phyloP scores from a whole-genome alignment of 2,888 invertebrate species.

The Leucophora obtusa region DNA sequence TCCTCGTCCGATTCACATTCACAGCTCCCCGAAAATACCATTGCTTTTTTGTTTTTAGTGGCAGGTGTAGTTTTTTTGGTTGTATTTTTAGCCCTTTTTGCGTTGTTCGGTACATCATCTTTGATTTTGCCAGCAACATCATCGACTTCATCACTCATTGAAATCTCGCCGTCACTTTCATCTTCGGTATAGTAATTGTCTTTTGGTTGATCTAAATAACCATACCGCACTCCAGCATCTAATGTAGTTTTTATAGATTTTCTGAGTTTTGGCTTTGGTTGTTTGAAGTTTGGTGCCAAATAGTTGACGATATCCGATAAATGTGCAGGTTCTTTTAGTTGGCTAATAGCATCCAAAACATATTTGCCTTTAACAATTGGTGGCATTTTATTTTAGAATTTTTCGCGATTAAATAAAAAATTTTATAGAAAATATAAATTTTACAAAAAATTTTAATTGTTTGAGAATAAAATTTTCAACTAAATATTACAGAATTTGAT shows the following conservation, averaged over 20 bases:
- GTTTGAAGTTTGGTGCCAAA: background rate
- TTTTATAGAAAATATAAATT: no score
- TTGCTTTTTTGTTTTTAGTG: background rate
- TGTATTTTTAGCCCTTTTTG: background rate
- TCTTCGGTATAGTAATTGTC: background rate
- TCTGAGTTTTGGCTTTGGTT: background rate
- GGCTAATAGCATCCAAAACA: conserved; percentile 21
- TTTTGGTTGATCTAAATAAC: background rate
- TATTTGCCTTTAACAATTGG: conserved; percentile 20
- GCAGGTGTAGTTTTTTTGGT: background rate
- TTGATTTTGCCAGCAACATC: background rate
- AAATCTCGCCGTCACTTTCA: background rate
- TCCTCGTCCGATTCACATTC: no score
- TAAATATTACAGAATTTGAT: background rate
- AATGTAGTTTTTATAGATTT: conserved; percentile 3
- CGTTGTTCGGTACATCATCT: no score
- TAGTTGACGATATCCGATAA: conserved; percentile 8
- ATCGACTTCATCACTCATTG: background rate
- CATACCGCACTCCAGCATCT: conserved; percentile 28
- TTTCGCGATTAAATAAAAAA: no score
- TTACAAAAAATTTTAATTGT: background rate
- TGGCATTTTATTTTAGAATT: conserved; percentile 5
- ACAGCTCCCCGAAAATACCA: no score
- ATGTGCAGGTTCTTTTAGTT: conserved; percentile 11
- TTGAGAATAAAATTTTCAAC: background rate